phyloP scores from a whole-genome alignment of 1,140 invertebrate genomes.

The Oncopeltus fasciatus region DNA sequence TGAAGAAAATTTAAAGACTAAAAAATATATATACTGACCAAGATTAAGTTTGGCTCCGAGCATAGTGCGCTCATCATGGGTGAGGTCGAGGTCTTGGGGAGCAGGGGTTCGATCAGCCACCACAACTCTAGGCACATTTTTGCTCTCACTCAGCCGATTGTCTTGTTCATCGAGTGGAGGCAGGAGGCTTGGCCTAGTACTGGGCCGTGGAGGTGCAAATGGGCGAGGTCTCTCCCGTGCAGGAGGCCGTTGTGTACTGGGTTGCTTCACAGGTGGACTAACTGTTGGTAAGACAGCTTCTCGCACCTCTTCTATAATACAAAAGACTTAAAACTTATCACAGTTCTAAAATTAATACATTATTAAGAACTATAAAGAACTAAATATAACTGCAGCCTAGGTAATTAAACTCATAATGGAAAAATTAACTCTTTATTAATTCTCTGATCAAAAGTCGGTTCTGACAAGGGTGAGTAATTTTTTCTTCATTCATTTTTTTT shows the following conservation, averaged over 20 bases:
- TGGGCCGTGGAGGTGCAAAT: conserved; percentile 17
- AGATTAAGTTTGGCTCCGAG: conserved; percentile 63
- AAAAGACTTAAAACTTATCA: neutral
- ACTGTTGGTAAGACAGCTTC: neutral
- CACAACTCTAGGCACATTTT: conserved; percentile 32
- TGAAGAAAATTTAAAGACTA: no score
- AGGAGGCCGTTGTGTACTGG: conserved; percentile 27
- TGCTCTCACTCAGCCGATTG: conserved; percentile 21
- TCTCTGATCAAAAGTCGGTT: no score
- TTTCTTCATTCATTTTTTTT: no score
- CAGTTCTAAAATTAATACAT: neutral
- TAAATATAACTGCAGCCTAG: no score
- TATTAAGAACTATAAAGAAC: neutral
- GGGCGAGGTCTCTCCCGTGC: conserved; percentile 25
- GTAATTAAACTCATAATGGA: no score
- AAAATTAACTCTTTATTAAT: no score
- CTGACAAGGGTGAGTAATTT: no score
- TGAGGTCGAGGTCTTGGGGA: conserved; percentile 41
- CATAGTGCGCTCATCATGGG: conserved; percentile 45
- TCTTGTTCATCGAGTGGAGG: conserved; percentile 21
- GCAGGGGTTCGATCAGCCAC: conserved; percentile 41
- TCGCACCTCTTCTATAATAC: neutral
- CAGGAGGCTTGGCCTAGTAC: conserved; percentile 18
- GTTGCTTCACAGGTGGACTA: neutral
- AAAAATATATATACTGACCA: conserved; percentile 35